Base-by-base conservation (phyloP, 1,140 invertebrate species). In the Phymastichus coffea region DNA sequence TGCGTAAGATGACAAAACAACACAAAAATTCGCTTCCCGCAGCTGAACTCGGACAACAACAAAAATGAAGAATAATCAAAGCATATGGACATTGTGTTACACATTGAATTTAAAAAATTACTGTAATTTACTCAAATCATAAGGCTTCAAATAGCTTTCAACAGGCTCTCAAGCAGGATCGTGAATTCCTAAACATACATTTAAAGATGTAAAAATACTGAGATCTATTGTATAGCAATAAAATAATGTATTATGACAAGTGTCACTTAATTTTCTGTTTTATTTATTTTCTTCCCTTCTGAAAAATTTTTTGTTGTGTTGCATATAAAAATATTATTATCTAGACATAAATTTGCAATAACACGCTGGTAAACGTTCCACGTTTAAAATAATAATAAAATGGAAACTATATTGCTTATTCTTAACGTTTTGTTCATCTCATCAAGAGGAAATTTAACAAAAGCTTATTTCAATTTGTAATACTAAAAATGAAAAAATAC, bases 161-260 rank as follows among this genome's bases (percentile, higher is more conserved):
- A 54, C 38, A 59, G 35, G 55, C 63, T 67, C 64, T 65, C 63
- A 65, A 64, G 59, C 52, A 58, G 55, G 65, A 57, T 63, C 57
- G 61, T 57, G 46, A 63, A 65, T 66, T 66, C 61, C 64, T 66
- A 66, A 66, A 63, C 65, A 60, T 63, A 66, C 63, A 63, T 66
- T 68, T 65, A 66, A 60, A 61, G 65, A 60, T 69, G 65, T 69
- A 69, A 66, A 66, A 65, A 63, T 57, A 69, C 47, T 61, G 54
- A 66, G 55, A 49, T 69, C 65, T 66, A 69, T 65, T 66, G 63
- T 69, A 66, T 65, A 69, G 65, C 65, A 69, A 69, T 65, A 59
- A 56, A 69, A 64, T 67, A 66, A 66, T 63, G 63, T 69, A 69
- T 66, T 44, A 60, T 52, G 59, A 61, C 60, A 63, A 67, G 56